phyloP scores from a whole-genome alignment of 1,140 invertebrate genomes.

The Agrilus planipennis region DNA sequence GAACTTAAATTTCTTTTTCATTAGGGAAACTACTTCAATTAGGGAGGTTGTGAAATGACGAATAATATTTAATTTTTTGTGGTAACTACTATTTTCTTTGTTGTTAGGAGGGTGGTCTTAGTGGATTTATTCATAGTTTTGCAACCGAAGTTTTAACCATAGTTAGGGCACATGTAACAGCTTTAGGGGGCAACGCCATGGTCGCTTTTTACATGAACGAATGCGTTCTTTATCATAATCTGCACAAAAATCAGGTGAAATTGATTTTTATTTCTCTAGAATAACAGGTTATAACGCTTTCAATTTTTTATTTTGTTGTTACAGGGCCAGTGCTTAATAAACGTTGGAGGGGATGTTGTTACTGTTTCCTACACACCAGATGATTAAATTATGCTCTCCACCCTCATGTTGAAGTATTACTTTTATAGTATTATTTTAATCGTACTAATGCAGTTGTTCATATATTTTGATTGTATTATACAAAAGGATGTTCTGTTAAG shows the following conservation, averaged over 20 bases:
- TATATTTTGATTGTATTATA: too few species aligned
- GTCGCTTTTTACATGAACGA: conserved; percentile 89
- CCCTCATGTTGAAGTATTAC: too few species aligned
- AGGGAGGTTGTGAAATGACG: too few species aligned
- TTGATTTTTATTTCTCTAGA: neutral
- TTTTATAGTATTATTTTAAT: too few species aligned
- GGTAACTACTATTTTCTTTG: conserved; percentile 2
- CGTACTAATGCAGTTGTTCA: too few species aligned
- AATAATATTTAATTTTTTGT: neutral
- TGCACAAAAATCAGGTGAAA: conserved; percentile 89
- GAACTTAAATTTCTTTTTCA: conserved; percentile 91
- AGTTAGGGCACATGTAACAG: conserved; percentile 81
- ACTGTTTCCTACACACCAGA: conserved; percentile 42
- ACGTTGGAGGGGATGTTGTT: conserved; percentile 89
- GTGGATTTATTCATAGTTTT: conserved; percentile 88
- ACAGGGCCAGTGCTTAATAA: conserved; percentile 90
- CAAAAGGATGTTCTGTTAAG: too few species aligned
- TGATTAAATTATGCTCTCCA: too few species aligned
- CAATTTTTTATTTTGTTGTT: conserved; percentile 28
- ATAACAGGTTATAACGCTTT: neutral
- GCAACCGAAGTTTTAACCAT: conserved; percentile 84
- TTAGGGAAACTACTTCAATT: conserved; percentile 85
- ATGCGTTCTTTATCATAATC: conserved; percentile 78
- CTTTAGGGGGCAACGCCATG: conserved; percentile 91
- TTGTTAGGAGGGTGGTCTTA: conserved; percentile 67